Evolutionary conservation across 2,113 vertebrate species (phyloP).

Genomic region (Perca fluviatilis): DNA sequence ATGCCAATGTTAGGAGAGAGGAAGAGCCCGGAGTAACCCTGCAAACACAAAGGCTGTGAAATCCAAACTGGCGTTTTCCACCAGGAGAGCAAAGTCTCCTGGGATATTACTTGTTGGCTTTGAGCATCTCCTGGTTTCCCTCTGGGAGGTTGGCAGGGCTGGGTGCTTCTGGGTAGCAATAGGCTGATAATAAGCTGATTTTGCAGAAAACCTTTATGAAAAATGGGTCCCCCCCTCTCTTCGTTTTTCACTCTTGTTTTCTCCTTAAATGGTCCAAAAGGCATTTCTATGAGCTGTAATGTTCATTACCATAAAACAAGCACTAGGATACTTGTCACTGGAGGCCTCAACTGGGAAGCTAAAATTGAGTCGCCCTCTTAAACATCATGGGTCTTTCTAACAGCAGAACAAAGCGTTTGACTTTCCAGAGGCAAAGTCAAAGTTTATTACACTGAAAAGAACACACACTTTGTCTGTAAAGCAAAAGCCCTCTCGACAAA

Average conservation of each 20-base stretch:
- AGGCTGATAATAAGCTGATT: slow-evolving; percentile 47
- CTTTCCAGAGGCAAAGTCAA: slow-evolving; percentile 43
- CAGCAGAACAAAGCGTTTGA: slow-evolving; percentile 24
- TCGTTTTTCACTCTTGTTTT: slow-evolving; percentile 2
- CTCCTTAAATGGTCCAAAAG: slow-evolving; percentile 33
- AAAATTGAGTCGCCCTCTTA: slow-evolving; percentile 20
- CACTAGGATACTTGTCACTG: slow-evolving; percentile 30
- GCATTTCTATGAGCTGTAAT: slow-evolving; percentile 38
- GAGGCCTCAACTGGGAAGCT: slow-evolving; percentile 19
- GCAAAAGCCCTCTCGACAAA: slow-evolving; percentile 25
- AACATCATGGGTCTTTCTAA: background rate
- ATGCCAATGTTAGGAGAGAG: slow-evolving; percentile 29
- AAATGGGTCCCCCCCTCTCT: background rate
- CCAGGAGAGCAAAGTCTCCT: slow-evolving; percentile 46
- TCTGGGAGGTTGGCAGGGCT: slow-evolving; percentile 31
- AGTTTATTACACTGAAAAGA: slow-evolving; percentile 32
- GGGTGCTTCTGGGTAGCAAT: slow-evolving; percentile 17
- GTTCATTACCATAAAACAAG: slow-evolving; percentile 51
- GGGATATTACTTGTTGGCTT: slow-evolving; percentile 58
- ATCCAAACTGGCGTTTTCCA: slow-evolving; percentile 51
- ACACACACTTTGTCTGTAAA: slow-evolving; percentile 19
- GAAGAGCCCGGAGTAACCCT: slow-evolving; percentile 44
- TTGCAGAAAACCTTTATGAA: slow-evolving; percentile 30
- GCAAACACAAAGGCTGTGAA: slow-evolving; percentile 53
- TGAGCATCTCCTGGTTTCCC: slow-evolving; percentile 46